Base-by-base conservation (phyloP, 2,113 vertebrate species). In the Gnathonemus echidnorhynchus region DNA sequence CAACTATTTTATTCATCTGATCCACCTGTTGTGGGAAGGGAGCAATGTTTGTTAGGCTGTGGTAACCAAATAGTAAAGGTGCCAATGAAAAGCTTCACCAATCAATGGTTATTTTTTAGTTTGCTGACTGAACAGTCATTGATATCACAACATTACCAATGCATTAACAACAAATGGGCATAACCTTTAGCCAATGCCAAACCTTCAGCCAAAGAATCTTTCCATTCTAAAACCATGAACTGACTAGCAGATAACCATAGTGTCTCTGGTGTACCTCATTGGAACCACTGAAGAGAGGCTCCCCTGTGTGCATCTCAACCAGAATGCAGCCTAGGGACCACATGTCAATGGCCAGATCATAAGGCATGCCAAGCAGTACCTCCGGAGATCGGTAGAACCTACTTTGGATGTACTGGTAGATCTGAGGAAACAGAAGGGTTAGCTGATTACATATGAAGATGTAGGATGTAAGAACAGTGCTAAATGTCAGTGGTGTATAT, bases 371-470 rank as follows among this genome's bases (percentile, higher is more conserved):
- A 92, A 98, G 93, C 90, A 98, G 95, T 88, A 98, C 98, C 94
- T 98, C 98, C 0, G 98, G 98, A 0, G 98, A 98, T 90, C 98
- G 97, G 94, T 98, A 98, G 91, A 98, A 98, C 88, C 98, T 96
- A 94, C 98, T 98, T 95, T 98, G 98, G 94, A 98, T 98, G 92
- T 98, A 98, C 96, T 98, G 98, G 93, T 98, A 98, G 94, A 98
- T 98, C 98, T 98, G 92, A 15, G 15, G 90, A 50, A 42, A 89
- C n/a, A 85, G 46, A 21, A 52, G 6, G 19, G 27, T 5, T 62
- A 88, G 5, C 0, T 89, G 11, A 87, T 1, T 31, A 31, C 13
- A 88, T 88, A 42, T 31, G 3, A 70, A 89, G 66, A 48, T 50
- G 49, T 70, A 86, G 77, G 45, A 86, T n/a, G 80, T 17, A 27